phyloP scores from a whole-genome alignment of 2,113 vertebrate species.

The Marcusenius ussheri region DNA sequence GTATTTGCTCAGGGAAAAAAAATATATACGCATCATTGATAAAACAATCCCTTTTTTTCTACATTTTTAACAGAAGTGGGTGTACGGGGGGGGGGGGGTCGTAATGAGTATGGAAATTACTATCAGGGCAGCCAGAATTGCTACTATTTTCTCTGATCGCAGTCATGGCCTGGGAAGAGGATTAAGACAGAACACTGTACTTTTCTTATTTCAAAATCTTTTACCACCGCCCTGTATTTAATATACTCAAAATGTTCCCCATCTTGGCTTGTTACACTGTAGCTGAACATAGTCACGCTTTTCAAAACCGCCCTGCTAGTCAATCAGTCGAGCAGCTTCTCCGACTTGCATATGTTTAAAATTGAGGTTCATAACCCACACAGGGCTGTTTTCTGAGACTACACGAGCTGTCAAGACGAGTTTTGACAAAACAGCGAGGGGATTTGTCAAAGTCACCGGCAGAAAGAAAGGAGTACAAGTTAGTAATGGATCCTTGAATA shows the following conservation, averaged over 20 bases:
- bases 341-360: not conserved
- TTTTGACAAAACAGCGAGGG: conserved; percentile 20
- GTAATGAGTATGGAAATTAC: not conserved
- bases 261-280: not conserved
- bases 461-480: not conserved
- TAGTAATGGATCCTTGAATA: conserved; percentile 12
- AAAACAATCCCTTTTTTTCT: no score
- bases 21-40: not conserved
- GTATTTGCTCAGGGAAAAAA: not conserved
- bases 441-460: conserved; percentile 32
- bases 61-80: not conserved
- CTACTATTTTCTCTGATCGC: not conserved
- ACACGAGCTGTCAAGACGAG: not conserved
- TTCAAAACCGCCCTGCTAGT: not conserved
- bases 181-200: not conserved
- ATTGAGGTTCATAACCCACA: not conserved
- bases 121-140: not conserved
- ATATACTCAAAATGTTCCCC: not conserved
- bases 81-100: not conserved
- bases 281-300: not conserved
- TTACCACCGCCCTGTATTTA: not conserved
- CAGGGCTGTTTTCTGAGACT: conserved; percentile 3
- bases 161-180: not conserved
- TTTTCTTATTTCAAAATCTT: not conserved
- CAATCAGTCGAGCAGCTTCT: not conserved